phyloP scores from a whole-genome alignment of 2,113 vertebrate species.

The Prunella himalayana region DNA sequence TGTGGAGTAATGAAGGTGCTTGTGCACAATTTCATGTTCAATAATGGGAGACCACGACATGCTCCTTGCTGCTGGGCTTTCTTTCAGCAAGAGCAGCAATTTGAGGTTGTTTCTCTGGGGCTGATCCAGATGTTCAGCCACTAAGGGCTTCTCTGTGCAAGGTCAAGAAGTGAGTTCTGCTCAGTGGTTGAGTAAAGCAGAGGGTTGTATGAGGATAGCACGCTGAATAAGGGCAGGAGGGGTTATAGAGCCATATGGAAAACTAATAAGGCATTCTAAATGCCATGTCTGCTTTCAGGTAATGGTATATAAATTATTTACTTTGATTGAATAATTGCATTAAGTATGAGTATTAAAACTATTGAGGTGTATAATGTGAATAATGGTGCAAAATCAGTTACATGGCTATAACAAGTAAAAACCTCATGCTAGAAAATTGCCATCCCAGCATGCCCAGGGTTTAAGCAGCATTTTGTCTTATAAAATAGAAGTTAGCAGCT shows the following conservation, averaged over 20 bases:
- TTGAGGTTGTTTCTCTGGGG: not conserved
- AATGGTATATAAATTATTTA: constrained; percentile 2
- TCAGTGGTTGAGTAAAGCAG: not conserved
- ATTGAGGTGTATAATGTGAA: not conserved
- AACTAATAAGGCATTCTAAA: not conserved
- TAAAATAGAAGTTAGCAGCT: not conserved
- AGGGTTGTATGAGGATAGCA: not conserved
- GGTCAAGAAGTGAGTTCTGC: not conserved
- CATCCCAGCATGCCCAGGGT: not conserved
- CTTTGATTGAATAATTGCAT: constrained; percentile 14
- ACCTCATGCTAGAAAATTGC: not conserved
- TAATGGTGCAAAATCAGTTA: not conserved
- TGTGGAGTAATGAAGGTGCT: not conserved
- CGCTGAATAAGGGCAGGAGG: not conserved
- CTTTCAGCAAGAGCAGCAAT: not conserved
- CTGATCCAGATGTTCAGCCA: not conserved
- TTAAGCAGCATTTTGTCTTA: not conserved
- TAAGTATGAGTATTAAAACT: not conserved
- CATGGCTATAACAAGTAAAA: not conserved
- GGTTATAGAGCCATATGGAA: not conserved
- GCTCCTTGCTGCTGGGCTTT: not conserved
- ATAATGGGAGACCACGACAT: not conserved
- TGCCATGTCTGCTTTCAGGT: not conserved
- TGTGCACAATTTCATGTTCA: not conserved
- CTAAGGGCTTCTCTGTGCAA: not conserved